phyloP scores from a whole-genome alignment of 2,797 vertebrate genomes.

The Salarias fasciatus region DNA sequence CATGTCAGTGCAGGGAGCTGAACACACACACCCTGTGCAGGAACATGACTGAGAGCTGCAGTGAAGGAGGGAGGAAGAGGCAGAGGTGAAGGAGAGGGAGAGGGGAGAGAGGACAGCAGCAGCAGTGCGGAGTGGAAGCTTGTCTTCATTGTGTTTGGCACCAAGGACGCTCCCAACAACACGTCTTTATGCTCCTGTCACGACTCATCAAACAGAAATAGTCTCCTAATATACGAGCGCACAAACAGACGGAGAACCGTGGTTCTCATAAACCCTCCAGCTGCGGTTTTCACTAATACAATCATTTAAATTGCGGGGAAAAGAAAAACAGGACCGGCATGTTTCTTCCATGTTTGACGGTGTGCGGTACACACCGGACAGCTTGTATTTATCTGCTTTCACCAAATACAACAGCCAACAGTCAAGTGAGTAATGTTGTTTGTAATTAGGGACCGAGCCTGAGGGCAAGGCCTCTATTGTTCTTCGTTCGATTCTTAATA shows the following conservation, averaged over 20 bases:
- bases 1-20: no score
- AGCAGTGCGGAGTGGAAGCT: neutral
- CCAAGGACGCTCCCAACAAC: constrained; percentile 30
- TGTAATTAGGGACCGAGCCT: no score
- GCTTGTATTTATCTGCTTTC: no score
- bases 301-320: neutral
- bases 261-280: neutral
- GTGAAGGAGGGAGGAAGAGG: neutral
- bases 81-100: constrained; percentile 9
- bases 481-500: no score
- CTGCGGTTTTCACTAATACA: neutral
- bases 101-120: no score
- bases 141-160: constrained; percentile 11
- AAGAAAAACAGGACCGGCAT: no score
- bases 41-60: constrained; percentile 6
- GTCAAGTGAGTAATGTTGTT: no score
- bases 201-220: constrained; percentile 30
- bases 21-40: no score
- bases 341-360: no score
- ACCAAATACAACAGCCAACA: no score
- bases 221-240: constrained; percentile 1
- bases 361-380: no score
- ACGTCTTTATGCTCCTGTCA: constrained; percentile 25
- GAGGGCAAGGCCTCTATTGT: no score
- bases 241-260: neutral